Evolutionary conservation across 2,797 vertebrate species (phyloP).

Genomic region (Artibeus jamaicensis): DNA sequence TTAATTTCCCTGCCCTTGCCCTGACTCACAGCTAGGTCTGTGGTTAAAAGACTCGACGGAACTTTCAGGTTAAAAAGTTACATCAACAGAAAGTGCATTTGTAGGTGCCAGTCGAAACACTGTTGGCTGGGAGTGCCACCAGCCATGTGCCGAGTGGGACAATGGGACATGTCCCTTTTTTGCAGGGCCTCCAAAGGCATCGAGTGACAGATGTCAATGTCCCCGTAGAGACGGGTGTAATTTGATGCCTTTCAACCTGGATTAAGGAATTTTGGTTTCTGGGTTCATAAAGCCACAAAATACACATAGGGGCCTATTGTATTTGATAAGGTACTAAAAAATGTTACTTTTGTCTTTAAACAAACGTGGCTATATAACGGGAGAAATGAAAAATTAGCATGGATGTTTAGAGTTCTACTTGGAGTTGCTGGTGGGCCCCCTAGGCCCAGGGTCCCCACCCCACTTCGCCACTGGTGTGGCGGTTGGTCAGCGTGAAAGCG

Average conservation of each 20-base stretch:
- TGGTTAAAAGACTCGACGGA: not conserved
- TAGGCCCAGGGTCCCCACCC: rapidly evolving
- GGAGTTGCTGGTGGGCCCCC: not conserved
- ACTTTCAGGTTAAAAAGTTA: constrained; percentile 20
- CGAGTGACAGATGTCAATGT: constrained; percentile 12
- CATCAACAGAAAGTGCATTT: not conserved
- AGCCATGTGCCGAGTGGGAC: not conserved
- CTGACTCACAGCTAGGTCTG: not conserved
- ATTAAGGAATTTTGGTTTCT: not conserved
- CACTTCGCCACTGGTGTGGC: not conserved
- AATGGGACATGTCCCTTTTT: not conserved
- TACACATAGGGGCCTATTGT: not conserved
- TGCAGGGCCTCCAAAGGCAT: not conserved
- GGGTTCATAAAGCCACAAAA: not conserved
- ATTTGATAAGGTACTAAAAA: not conserved
- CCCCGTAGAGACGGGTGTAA: not conserved
- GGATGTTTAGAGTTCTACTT: not conserved
- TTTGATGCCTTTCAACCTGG: not conserved
- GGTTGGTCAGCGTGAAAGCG: not conserved
- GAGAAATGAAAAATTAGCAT: not conserved
- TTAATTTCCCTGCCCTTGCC: not conserved
- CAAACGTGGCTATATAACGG: not conserved
- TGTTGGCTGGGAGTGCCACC: not conserved
- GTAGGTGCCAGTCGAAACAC: not conserved
- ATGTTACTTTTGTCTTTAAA: not conserved